Conservation (phyloP, 2,888 invertebrate genomes). For the Pheosia tremula region DNA sequence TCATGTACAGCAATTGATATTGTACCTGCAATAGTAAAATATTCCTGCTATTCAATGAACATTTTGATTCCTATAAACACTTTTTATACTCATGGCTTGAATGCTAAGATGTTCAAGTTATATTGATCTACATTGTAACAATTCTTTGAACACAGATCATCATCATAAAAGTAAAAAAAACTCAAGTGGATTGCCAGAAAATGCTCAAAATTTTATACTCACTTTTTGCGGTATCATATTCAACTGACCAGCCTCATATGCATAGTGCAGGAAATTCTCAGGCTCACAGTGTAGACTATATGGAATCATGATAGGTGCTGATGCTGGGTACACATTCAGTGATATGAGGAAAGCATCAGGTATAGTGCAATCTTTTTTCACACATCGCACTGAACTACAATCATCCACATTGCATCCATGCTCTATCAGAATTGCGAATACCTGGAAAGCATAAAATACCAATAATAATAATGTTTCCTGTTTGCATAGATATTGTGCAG, state of each 20-base stretch:
- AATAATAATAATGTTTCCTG: background rate
- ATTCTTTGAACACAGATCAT: too few relatives aligned
- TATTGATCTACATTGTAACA: too few relatives aligned
- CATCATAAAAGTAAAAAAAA: too few relatives aligned
- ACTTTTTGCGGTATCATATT: slow-evolving; percentile 59
- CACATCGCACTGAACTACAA: slow-evolving; percentile 45
- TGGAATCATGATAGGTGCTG: slow-evolving; percentile 61
- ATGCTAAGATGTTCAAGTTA: too few relatives aligned
- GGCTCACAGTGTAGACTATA: slow-evolving; percentile 74
- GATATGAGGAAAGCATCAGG: slow-evolving; percentile 75
- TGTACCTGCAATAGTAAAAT: slow-evolving; percentile 53
- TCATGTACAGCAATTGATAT: slow-evolving; percentile 52
- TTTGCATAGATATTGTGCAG: background rate
- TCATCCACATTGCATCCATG: slow-evolving; percentile 77
- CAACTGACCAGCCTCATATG: slow-evolving; percentile 48
- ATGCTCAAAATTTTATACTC: slow-evolving; percentile 32
- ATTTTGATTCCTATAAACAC: too few relatives aligned
- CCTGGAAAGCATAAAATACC: slow-evolving; percentile 50
- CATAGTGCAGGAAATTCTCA: slow-evolving; percentile 55
- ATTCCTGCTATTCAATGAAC: background rate
- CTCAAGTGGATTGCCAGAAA: background rate
- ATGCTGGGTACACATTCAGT: slow-evolving; percentile 58
- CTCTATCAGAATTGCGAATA: slow-evolving; percentile 67
- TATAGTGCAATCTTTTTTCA: slow-evolving; percentile 40
- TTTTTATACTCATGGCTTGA: too few relatives aligned